A percentile compares a stretch with the other conserved stretches of the same genome.
These are phyloP conservation scores for Cirrhinus mrigala DNA, from an alignment of 2,797 vertebrate genomes.

Conservation along the genomic window DNA sequence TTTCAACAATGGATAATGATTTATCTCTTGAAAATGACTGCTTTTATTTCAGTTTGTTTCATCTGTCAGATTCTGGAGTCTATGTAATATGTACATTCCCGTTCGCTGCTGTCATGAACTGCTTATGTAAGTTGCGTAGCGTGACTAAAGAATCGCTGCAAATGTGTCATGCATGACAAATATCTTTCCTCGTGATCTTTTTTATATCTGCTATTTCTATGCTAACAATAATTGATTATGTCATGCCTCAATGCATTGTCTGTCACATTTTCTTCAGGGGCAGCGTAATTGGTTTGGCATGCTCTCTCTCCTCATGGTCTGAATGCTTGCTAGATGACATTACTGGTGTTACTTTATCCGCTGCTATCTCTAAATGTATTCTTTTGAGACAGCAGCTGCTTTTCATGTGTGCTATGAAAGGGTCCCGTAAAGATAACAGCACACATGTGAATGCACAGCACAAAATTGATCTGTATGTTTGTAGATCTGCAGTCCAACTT, in stretches of 20 bases:
- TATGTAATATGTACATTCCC: slow-evolving; percentile 20
- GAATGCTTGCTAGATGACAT: slow-evolving; percentile 40
- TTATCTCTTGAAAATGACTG: background rate
- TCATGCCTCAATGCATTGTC: slow-evolving; percentile 29
- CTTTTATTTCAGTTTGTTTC: slow-evolving; percentile 1
- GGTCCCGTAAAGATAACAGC: background rate
- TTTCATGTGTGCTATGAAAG: slow-evolving; percentile 17
- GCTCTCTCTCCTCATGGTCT: slow-evolving; percentile 35
- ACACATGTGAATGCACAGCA: background rate
- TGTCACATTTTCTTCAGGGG: slow-evolving; percentile 46
- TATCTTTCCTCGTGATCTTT: slow-evolving; percentile 31
- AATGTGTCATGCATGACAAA: slow-evolving; percentile 47
- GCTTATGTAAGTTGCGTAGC: slow-evolving; percentile 30
- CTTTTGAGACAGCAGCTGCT: background rate
- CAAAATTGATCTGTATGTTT: slow-evolving; percentile 8
- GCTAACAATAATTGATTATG: slow-evolving; percentile 52
- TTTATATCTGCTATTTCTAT: slow-evolving; percentile 46
- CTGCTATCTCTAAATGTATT: slow-evolving; percentile 25
- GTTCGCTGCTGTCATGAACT: slow-evolving; percentile 13
- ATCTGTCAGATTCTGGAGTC: slow-evolving; percentile 1
- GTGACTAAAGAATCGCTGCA: slow-evolving; percentile 37
- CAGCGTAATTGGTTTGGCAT: slow-evolving; percentile 47
- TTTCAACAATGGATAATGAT: slow-evolving; percentile 8
- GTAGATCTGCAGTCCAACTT: background rate
- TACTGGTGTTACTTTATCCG: slow-evolving; percentile 40